A percentile compares a stretch with the other conserved stretches of the same genome.
Conservation (phyloP, 2,797 vertebrate genomes). For the Halcyon smyrnensis region DNA sequence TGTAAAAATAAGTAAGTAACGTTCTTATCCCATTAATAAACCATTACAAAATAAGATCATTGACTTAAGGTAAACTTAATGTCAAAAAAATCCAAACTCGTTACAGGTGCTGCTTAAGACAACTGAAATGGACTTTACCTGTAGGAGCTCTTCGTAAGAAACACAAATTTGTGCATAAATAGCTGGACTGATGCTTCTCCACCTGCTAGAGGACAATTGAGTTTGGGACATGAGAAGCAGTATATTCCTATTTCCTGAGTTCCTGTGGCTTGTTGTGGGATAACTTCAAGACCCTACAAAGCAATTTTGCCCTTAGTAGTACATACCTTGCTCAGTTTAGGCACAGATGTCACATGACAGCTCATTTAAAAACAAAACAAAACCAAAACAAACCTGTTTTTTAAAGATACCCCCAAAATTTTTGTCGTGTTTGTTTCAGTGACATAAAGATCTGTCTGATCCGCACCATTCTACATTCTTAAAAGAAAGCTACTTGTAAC, state of each 20-base stretch:
- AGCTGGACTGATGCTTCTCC: not conserved
- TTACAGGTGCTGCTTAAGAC: not conserved
- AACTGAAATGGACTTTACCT: not conserved
- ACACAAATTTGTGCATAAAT: not conserved
- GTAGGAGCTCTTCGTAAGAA: not conserved
- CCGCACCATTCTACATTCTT: no score
- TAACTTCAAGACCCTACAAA: not conserved
- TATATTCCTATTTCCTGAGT: not conserved
- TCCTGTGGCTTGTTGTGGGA: not conserved
- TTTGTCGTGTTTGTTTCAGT: not conserved
- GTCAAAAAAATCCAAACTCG: not conserved
- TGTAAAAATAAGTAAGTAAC: not conserved
- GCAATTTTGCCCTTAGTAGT: not conserved
- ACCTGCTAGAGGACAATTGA: not conserved
- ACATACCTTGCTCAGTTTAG: fast-evolving
- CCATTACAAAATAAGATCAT: not conserved
- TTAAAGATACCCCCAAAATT: not conserved
- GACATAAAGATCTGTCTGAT: not conserved
- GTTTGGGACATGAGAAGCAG: not conserved
- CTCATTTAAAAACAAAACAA: not conserved
- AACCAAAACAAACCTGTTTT: not conserved
- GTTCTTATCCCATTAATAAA: not conserved
- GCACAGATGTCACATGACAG: not conserved
- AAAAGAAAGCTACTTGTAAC: no score
- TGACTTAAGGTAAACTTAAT: not conserved